Percentiles rank a stretch among this genome's conserved stretches.
Evolutionary conservation across 2,797 vertebrate genomes (phyloP).

Genomic region (Platyrinchus mystaceus): DNA sequence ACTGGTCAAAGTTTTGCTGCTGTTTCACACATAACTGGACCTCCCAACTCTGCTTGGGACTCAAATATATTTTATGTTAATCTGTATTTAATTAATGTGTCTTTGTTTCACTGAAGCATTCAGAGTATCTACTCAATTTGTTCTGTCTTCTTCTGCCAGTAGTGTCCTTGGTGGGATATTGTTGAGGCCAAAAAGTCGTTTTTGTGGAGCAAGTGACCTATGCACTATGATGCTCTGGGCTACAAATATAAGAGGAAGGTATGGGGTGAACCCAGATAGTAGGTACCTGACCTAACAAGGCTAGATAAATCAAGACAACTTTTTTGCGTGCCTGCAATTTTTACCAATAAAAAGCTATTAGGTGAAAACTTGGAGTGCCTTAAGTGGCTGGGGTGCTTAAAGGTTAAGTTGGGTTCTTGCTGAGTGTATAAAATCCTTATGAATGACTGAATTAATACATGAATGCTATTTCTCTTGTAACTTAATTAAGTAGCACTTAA

Average conservation of each 20-base stretch:
- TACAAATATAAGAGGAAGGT: background rate
- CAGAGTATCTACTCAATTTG: background rate
- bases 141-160: background rate
- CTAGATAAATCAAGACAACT: background rate
- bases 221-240: background rate
- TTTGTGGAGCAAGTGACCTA: background rate
- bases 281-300: background rate
- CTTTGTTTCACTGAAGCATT: background rate
- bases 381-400: background rate
- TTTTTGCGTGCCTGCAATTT: background rate
- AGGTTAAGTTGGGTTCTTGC: background rate
- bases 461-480: background rate
- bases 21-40: background rate
- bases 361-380: background rate
- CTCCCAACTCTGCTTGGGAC: background rate
- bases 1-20: background rate
- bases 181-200: background rate
- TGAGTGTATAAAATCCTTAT: background rate
- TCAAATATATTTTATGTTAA: background rate
- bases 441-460: background rate
- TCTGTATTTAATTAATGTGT: background rate
- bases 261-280: background rate
- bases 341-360: background rate
- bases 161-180: background rate
- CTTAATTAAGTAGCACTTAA: conserved; percentile 33